These are phyloP conservation scores for Apotomis capreana DNA, from an alignment of 2,888 invertebrate species.

Conservation along the genomic window DNA sequence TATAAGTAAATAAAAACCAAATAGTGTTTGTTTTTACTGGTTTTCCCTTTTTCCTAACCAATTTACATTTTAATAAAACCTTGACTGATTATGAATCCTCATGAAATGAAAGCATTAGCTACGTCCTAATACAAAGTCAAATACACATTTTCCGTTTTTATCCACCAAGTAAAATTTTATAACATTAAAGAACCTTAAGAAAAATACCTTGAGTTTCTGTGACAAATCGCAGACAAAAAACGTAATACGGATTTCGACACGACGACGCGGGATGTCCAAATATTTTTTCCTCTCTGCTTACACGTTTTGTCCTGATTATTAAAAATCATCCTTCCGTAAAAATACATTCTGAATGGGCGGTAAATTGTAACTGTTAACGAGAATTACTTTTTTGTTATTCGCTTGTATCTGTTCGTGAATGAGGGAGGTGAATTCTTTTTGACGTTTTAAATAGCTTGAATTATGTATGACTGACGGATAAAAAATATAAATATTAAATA, in stretches of 20 bases:
- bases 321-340: slow-evolving; percentile 15
- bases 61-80: too few species aligned
- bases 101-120: too few species aligned
- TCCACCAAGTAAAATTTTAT: background rate
- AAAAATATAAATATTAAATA: too few species aligned
- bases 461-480: background rate
- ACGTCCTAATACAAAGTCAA: too few species aligned
- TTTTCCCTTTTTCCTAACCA: too few species aligned
- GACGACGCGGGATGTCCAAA: slow-evolving; percentile 6
- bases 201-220: slow-evolving; percentile 4
- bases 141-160: background rate
- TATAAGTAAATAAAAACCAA: too few species aligned
- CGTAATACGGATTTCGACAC: slow-evolving; percentile 16
- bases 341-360: background rate
- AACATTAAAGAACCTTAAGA: background rate
- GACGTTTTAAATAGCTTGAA: background rate
- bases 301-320: slow-evolving; percentile 24
- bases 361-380: background rate
- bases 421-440: background rate
- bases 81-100: too few species aligned
- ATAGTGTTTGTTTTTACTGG: too few species aligned
- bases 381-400: background rate
- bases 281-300: slow-evolving; percentile 19
- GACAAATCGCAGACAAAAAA: slow-evolving; percentile 22
- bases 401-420: background rate